Evolutionary conservation across 2,888 invertebrate genomes (phyloP).

Genomic region (Tuta absoluta): DNA sequence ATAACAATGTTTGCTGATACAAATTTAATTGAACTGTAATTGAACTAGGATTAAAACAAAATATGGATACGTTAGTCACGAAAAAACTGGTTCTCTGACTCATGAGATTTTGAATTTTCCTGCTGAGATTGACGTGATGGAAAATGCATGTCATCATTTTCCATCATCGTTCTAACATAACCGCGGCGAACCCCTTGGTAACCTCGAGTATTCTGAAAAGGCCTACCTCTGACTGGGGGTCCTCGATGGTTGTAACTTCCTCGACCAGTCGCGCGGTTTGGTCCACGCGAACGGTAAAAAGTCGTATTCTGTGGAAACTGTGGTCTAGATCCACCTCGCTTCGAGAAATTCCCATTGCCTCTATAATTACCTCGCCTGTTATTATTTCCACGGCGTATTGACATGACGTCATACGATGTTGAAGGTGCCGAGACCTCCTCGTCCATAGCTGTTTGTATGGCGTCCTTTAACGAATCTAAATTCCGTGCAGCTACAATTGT

Average conservation of each 20-base stretch:
- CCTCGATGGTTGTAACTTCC: not conserved
- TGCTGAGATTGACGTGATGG: not conserved
- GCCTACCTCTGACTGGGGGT: not conserved
- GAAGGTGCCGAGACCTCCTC: conserved; percentile 22
- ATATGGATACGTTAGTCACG: conserved; percentile 26
- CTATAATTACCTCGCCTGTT: not conserved
- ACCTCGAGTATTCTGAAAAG: conserved; percentile 3
- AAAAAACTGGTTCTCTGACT: conserved; percentile 28
- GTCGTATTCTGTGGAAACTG: not conserved
- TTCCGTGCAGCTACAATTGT: conserved; percentile 30
- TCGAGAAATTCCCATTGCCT: not conserved
- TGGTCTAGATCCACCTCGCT: not conserved
- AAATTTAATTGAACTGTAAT: not conserved
- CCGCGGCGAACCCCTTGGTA: not conserved
- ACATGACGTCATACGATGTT: not conserved
- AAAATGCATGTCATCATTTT: not conserved
- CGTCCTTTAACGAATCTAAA: conserved; percentile 29
- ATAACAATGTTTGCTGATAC: conserved; percentile 4
- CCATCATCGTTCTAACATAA: not conserved
- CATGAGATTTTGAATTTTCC: not conserved
- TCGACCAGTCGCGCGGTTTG: not conserved
- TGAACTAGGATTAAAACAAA: conserved; percentile 10
- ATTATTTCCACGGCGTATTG: not conserved
- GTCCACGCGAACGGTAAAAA: not conserved
- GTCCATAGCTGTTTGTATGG: conserved; percentile 30